phyloP scores from a whole-genome alignment of 2,888 invertebrate genomes.

The Lottia gigantea region DNA sequence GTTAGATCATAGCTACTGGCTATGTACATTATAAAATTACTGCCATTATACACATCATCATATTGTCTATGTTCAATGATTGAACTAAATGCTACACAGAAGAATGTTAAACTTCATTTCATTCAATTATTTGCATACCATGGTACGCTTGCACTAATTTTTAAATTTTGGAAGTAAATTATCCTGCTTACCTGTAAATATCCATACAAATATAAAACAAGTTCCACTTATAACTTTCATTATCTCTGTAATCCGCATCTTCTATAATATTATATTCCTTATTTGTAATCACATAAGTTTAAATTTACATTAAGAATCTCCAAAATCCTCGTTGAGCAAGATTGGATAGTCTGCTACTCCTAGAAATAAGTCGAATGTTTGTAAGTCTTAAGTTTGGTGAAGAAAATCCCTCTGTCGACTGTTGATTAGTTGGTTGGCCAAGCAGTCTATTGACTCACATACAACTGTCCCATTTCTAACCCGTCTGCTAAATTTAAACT shows the following conservation, averaged over 20 bases:
- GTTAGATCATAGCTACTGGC: too few species aligned
- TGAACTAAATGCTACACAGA: too few species aligned
- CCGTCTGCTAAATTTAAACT: too few species aligned
- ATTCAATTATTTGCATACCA: too few species aligned
- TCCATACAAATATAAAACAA: conserved; percentile 4
- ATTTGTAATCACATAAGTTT: too few species aligned
- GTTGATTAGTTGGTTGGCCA: not conserved
- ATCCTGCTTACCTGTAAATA: conserved; percentile 3
- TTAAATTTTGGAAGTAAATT: not conserved
- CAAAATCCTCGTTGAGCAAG: too few species aligned
- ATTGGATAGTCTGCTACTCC: too few species aligned
- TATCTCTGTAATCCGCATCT: not conserved
- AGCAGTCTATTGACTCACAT: conserved; percentile 5
- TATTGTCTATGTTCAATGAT: too few species aligned
- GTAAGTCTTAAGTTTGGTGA: conserved; percentile 9
- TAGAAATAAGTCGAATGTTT: not conserved
- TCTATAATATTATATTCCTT: not conserved
- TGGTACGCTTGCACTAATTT: not conserved
- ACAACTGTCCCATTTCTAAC: not conserved
- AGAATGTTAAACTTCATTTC: too few species aligned
- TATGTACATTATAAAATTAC: too few species aligned
- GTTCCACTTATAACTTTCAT: not conserved
- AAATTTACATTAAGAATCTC: too few species aligned
- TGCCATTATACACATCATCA: too few species aligned
- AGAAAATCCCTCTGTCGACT: not conserved